A percentile compares a stretch with the other conserved stretches of the same genome.
Conservation (phyloP, 2,113 vertebrate genomes). For the Trematomus loennbergii region DNA sequence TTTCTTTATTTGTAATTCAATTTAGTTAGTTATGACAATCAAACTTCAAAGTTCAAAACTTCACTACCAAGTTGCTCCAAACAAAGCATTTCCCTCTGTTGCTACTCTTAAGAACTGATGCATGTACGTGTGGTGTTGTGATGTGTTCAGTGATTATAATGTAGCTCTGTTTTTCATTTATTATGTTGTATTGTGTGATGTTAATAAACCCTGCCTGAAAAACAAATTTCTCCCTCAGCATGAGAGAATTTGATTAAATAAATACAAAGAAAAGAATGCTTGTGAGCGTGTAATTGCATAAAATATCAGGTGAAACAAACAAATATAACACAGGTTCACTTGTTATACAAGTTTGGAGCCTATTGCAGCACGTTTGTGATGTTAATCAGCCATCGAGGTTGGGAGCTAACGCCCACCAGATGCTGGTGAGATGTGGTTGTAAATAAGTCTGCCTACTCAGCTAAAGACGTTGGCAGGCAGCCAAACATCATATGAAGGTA, state of each 20-base stretch:
- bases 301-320: slow-evolving; percentile 40
- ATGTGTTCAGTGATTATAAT: slow-evolving; percentile 9
- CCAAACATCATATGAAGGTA: slow-evolving; percentile 26
- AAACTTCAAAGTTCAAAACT: too few relatives aligned
- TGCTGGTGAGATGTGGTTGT: slow-evolving; percentile 53
- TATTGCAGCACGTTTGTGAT: slow-evolving; percentile 19
- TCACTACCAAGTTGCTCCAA: too few relatives aligned
- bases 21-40: too few relatives aligned
- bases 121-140: not conserved
- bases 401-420: slow-evolving; percentile 51
- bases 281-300: slow-evolving; percentile 22
- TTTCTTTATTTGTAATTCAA: not conserved
- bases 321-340: slow-evolving; percentile 14
- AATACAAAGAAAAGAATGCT: slow-evolving; percentile 27
- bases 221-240: slow-evolving; percentile 27
- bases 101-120: not conserved
- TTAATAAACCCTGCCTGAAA: slow-evolving; percentile 2
- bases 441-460: slow-evolving; percentile 40
- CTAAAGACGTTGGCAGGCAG: slow-evolving; percentile 36
- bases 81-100: not conserved
- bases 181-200: slow-evolving; percentile 2
- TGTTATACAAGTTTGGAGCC: slow-evolving; percentile 28
- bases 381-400: slow-evolving; percentile 42
- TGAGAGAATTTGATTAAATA: slow-evolving; percentile 26
- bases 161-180: slow-evolving; percentile 1